A percentile compares a stretch with the other conserved stretches of the same genome.
These are phyloP conservation scores for Tipula vernalis DNA, from an alignment of 2,888 invertebrate genomes.

Conservation along the genomic window DNA sequence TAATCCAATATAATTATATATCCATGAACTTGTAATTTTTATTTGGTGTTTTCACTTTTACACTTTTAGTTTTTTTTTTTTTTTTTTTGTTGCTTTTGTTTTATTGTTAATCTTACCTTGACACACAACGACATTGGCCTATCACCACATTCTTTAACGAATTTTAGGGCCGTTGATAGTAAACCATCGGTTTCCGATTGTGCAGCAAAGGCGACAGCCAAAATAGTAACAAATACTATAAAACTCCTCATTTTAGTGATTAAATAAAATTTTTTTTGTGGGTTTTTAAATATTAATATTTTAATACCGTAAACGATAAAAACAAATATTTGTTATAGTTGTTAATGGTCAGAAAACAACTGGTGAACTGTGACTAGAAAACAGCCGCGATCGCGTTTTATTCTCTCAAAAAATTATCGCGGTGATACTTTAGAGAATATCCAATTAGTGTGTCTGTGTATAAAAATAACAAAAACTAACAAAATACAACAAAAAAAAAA, in stretches of 20 bases:
- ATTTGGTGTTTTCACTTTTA: background rate
- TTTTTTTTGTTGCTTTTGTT: background rate
- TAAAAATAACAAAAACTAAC: background rate
- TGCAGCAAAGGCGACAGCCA: slow-evolving; percentile 37
- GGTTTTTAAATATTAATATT: slow-evolving; percentile 10
- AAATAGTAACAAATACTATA: slow-evolving; percentile 36
- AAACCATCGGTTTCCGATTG: slow-evolving; percentile 41
- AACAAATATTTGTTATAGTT: slow-evolving; percentile 13
- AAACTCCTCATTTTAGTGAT: slow-evolving; percentile 37
- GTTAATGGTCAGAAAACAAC: slow-evolving; percentile 35
- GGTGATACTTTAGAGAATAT: slow-evolving; percentile 20
- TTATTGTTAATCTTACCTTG: slow-evolving; percentile 42
- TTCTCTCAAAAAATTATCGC: slow-evolving; percentile 23
- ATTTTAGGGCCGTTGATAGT: slow-evolving; percentile 50
- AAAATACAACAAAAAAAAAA: background rate
- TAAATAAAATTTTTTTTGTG: background rate
- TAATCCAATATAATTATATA: background rate
- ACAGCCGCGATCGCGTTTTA: slow-evolving; percentile 36
- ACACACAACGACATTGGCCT: slow-evolving; percentile 56
- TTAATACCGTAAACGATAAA: slow-evolving; percentile 5
- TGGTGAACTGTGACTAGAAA: slow-evolving; percentile 37
- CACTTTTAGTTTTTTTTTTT: background rate
- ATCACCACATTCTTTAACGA: slow-evolving; percentile 57
- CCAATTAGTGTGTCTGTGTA: background rate
- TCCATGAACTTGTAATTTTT: slow-evolving; percentile 5